These are phyloP conservation scores for Mungos mungo DNA, from an alignment of 2,113 vertebrate genomes.

Conservation along the genomic window DNA sequence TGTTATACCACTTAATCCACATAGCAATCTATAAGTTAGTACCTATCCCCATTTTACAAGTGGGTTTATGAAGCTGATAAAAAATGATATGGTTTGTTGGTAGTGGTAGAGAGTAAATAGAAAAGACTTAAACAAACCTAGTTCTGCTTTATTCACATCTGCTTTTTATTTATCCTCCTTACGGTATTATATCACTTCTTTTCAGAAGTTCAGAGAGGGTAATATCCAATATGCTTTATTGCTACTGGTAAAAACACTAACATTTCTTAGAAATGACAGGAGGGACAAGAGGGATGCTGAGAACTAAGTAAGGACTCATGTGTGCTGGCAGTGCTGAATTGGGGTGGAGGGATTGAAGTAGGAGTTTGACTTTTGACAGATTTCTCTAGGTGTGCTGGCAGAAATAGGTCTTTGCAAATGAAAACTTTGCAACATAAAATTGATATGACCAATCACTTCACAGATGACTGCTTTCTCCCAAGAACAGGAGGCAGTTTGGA, in stretches of 20 bases:
- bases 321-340: background rate
- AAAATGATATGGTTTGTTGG: background rate
- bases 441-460: conserved; percentile 49
- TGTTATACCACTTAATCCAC: background rate
- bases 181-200: background rate
- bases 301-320: background rate
- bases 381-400: conserved; percentile 46
- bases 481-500: background rate
- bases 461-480: conserved; percentile 27
- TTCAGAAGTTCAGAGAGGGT: conserved; percentile 7
- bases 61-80: background rate
- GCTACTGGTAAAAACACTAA: background rate
- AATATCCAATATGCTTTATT: background rate
- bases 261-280: background rate
- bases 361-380: conserved; percentile 21
- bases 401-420: conserved; percentile 38
- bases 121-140: background rate
- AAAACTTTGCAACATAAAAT: conserved; percentile 53
- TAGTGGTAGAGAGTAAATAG: background rate
- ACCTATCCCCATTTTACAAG: background rate
- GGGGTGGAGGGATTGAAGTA: background rate
- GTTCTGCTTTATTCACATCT: background rate
- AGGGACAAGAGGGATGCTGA: background rate
- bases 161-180: conserved; percentile 12
- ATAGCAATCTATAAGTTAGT: background rate